These are phyloP conservation scores for Epiblema foenella DNA, from an alignment of 2,888 invertebrate species.

Conservation along the genomic window DNA sequence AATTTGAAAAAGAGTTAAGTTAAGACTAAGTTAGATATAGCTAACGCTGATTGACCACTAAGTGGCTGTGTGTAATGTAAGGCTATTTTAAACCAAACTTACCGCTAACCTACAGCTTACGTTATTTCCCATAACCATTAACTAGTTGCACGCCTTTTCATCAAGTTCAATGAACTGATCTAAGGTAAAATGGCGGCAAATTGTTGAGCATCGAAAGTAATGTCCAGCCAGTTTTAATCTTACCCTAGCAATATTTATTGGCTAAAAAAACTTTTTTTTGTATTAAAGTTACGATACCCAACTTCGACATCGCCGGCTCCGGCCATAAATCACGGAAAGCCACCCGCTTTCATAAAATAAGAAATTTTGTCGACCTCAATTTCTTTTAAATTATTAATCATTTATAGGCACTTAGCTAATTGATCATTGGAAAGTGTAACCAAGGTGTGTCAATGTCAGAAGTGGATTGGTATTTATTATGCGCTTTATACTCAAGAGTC, in stretches of 20 bases:
- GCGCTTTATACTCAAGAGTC: too few species aligned
- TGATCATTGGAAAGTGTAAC: not conserved
- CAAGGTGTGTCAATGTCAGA: not conserved
- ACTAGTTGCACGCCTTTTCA: not conserved
- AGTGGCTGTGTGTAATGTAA: too few species aligned
- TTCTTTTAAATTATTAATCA: conserved; percentile 31
- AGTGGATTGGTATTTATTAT: not conserved
- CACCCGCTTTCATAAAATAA: conserved; percentile 47
- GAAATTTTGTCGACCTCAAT: conserved; percentile 48
- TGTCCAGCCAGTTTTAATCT: conserved; percentile 36
- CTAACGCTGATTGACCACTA: too few species aligned
- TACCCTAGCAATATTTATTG: conserved; percentile 37
- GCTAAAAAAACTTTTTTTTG: conserved; percentile 26
- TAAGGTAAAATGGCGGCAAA: conserved; percentile 19
- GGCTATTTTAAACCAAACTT: too few species aligned
- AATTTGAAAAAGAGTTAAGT: too few species aligned
- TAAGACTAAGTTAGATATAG: too few species aligned
- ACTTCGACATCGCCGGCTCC: conserved; percentile 35
- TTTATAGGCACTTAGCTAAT: not conserved
- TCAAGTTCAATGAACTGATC: conserved; percentile 10
- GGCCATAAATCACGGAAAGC: conserved; percentile 47
- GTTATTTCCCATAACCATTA: not conserved
- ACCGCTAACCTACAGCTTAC: too few species aligned
- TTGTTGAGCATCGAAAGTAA: conserved; percentile 36
- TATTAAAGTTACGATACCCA: conserved; percentile 29